Evolutionary conservation across 2,113 vertebrate genomes (phyloP), one percentile per base, ranked within the genome.

Genomic region (Neodon shergylaensis): DNA sequence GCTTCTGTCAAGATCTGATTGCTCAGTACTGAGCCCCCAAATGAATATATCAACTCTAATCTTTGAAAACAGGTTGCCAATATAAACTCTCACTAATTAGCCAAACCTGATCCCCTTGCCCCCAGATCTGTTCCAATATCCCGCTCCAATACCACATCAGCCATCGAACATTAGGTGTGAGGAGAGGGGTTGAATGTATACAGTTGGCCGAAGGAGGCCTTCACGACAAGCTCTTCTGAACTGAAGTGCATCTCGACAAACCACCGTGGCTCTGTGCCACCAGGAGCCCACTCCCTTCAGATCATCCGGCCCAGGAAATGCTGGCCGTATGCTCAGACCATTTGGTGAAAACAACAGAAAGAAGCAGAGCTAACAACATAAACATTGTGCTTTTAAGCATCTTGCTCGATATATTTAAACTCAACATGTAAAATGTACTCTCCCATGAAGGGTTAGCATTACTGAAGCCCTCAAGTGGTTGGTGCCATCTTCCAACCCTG

Each of bases 261-360:
- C n/a, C n/a, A n/a, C n/a, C n/a, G n/a, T n/a, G 95, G 92, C 79
- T 93, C 85, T 44, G 21, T 0, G 82, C 77, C 95, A 93, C 36
- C 49, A 10, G 66, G 47, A 84, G 31, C 33, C 58, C 58, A 81
- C 76, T 95, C 39, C 90, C 52, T 33, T 49, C 52, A 78, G 85
- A 54, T 73, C 76, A 49, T 0, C 44, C 0, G n/a, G 97, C 96
- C 93, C 91, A 87, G 87, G 47, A 63, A 94, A 84, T 5, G 0
- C 44, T 0, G 90, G 74, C 95, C 94, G 90, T 91, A 94, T 83
- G 95, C 52, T 94, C 94, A 88, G 24, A 42, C 76, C 96, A 79
- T 74, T 88, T 89, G 94, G 94, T 78, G 81, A 44, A 65, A 31
- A 31, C 14, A 79, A 68, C 66, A 33, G 33, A 31, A 72, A 92